Evolutionary conservation across 35 echinoderm and acorn worm genomes (phyloP), one percentile per base, ranked within the genome.

Genomic region (Heliocidaris erythrogramma): DNA sequence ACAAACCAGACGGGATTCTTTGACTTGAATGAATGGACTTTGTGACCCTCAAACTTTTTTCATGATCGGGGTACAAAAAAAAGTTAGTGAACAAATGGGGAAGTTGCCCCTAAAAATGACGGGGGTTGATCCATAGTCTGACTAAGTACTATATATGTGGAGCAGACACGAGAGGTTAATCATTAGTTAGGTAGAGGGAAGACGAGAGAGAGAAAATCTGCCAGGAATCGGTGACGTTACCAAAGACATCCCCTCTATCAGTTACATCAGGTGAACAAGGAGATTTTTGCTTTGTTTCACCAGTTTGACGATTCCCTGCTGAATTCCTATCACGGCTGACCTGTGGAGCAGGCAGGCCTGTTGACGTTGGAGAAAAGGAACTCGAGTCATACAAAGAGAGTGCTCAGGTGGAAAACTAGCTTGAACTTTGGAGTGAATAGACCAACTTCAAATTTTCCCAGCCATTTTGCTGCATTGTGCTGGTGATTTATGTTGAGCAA

Each of bases 331-430:
- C 65, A 21, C 65, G 4, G 65, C 27, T 78, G 65, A 78, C 65
- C 65, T 78, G 65, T 78, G 18, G 27, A 78, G 65, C 65, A 78
- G 21, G 65, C 65, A n/a, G 21, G 65, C 18, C 21, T 78, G 65
- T 78, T 78, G 65, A 78, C 65, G 65, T 78, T 78, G 65, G 65
- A 78, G 65, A 78, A 78, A 78, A n/a, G 65, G 65, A 78, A 78
- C 65, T 78, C 65, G 65, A 78, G 65, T 78, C 65, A 78, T 78
- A 78, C 65, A 78, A 78, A 78, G 65, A 21, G 65, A n/a, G 65
- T 78, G 65, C 65, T 78, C 65, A 78, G 65, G 65, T 78, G 65
- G 65, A 78, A 78, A 78, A 78, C 18, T 27, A 27, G 65, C 21
- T n/a, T 78, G 17, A 78, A 78, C 65, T 78, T 27, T 78, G 18